Percentiles rank a stretch among this genome's conserved stretches.
Evolutionary conservation across 2,888 invertebrate species (phyloP).

Genomic region (Hypercompe scribonia): DNA sequence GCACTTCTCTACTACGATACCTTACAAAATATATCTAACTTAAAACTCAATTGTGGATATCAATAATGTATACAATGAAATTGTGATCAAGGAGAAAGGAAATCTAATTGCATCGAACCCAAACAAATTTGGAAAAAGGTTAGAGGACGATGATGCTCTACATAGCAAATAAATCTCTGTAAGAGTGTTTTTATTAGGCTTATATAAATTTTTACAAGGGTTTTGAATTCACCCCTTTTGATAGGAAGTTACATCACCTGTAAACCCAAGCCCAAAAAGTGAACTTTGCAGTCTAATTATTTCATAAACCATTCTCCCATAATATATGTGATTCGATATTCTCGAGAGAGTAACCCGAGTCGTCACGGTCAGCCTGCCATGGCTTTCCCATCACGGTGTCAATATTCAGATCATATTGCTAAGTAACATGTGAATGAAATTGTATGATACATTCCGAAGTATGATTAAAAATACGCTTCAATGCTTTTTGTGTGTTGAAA

Average conservation of each 20-base stretch:
- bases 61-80: no score
- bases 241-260: neutral
- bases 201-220: no score
- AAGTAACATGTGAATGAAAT: conserved; percentile 20
- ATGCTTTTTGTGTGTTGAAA: conserved; percentile 12
- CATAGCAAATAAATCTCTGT: no score
- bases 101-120: no score
- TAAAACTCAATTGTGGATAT: no score
- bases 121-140: no score
- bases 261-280: neutral
- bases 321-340: conserved; percentile 58
- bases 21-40: no score
- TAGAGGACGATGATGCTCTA: no score
- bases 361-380: conserved; percentile 72
- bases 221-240: neutral
- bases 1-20: no score
- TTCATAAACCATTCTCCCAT: conserved; percentile 39
- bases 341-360: conserved; percentile 65
- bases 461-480: conserved; percentile 19
- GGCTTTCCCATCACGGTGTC: conserved; percentile 74
- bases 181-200: no score
- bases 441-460: conserved; percentile 30
- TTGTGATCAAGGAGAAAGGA: no score
- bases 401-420: conserved; percentile 56
- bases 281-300: conserved; percentile 15